Conservation (phyloP, 2,888 invertebrate species). For the Oscheius myriophilus region DNA sequence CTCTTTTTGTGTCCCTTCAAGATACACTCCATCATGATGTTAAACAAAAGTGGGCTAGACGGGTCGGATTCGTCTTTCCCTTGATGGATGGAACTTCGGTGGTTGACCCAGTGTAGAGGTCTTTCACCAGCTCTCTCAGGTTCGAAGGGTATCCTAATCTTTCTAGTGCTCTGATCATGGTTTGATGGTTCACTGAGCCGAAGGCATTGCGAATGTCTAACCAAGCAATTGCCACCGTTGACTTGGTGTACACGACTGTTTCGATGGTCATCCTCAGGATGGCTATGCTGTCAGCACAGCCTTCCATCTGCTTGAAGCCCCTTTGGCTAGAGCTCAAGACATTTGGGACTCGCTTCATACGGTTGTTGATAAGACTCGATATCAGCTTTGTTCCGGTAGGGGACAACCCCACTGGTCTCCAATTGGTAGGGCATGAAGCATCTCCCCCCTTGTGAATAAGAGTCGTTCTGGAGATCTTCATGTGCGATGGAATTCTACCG, state of each 20-base stretch:
- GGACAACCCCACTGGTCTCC: background rate
- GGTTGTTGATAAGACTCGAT: background rate
- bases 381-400: background rate
- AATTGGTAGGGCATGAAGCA: background rate
- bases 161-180: constrained; percentile 1
- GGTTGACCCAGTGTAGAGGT: background rate
- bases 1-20: constrained; percentile 15
- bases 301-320: constrained; percentile 8
- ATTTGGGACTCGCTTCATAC: background rate
- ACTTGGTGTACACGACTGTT: background rate
- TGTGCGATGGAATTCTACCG: background rate
- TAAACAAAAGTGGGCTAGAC: constrained; percentile 69
- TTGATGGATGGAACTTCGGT: background rate
- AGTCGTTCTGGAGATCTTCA: background rate
- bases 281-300: constrained; percentile 23
- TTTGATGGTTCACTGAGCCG: constrained; percentile 32
- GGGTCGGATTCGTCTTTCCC: constrained; percentile 53
- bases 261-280: constrained; percentile 32
- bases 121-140: background rate
- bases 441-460: background rate
- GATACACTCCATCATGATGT: constrained; percentile 67
- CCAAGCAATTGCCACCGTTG: constrained; percentile 27
- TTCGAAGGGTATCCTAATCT: background rate
- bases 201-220: constrained; percentile 33
- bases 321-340: background rate